These are phyloP conservation scores for Phataginus tricuspis DNA, from an alignment of 2,797 vertebrate genomes.

Conservation along the genomic window DNA sequence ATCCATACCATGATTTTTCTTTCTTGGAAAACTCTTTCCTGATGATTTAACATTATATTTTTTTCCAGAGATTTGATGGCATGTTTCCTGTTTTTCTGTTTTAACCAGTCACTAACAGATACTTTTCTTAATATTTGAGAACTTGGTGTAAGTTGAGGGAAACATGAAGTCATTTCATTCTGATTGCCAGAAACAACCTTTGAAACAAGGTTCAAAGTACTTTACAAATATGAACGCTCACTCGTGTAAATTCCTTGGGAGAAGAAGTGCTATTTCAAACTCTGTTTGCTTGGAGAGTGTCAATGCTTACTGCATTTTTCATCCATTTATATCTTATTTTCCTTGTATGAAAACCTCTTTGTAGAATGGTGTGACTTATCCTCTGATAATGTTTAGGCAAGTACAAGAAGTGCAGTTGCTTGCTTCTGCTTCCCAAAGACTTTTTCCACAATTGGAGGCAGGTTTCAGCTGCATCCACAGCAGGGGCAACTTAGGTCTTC, in stretches of 20 bases:
- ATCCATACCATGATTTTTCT: conserved; percentile 62
- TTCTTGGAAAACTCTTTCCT: conserved; percentile 77
- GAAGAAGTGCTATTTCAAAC: conserved; percentile 88
- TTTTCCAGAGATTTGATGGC: conserved; percentile 65
- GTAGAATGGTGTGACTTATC: conserved; percentile 77
- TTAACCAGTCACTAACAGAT: conserved; percentile 76
- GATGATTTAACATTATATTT: conserved; percentile 74
- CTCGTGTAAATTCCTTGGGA: conserved; percentile 87
- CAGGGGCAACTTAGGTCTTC: not conserved
- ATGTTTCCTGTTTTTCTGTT: conserved; percentile 74
- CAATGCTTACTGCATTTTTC: conserved; percentile 74
- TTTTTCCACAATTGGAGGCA: conserved; percentile 78
- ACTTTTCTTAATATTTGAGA: conserved; percentile 82
- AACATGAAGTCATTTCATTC: conserved; percentile 90
- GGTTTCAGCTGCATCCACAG: not conserved
- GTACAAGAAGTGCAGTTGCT: conserved; percentile 79
- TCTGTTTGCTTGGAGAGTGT: conserved; percentile 69
- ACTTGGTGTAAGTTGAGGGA: conserved; percentile 89
- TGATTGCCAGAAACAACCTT: conserved; percentile 93
- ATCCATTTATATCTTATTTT: conserved; percentile 82
- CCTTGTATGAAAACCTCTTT: conserved; percentile 84
- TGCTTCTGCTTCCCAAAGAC: conserved; percentile 84
- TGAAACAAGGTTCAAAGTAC: conserved; percentile 92
- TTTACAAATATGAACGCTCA: conserved; percentile 92
- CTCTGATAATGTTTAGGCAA: conserved; percentile 79